phyloP scores from a whole-genome alignment of 2,797 vertebrate genomes.

The Brotula barbata region DNA sequence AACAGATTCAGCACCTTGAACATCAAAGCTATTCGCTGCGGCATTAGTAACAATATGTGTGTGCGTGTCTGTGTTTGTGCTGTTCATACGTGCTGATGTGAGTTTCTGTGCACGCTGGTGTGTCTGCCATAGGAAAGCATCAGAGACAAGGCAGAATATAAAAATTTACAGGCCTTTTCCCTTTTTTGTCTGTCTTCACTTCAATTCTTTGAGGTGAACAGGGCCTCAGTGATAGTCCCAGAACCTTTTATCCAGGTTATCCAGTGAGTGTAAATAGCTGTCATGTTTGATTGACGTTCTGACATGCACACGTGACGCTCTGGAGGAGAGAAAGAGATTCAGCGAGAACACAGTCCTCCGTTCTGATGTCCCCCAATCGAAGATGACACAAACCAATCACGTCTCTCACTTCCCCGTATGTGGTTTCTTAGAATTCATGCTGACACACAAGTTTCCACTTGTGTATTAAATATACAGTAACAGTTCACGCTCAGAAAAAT shows the following conservation, averaged over 20 bases:
- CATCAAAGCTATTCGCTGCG: constrained; percentile 69
- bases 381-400: too few relatives aligned
- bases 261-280: constrained; percentile 80
- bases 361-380: constrained; percentile 41
- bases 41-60: constrained; percentile 52
- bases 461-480: not conserved
- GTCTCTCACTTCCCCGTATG: constrained; percentile 20
- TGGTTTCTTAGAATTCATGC: constrained; percentile 33
- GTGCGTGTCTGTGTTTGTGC: constrained; percentile 43
- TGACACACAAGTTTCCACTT: constrained; percentile 22
- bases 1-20: constrained; percentile 72
- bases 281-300: constrained; percentile 82
- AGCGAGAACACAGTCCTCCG: constrained; percentile 40
- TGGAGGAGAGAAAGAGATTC: constrained; percentile 48
- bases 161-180: constrained; percentile 69
- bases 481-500: too few relatives aligned
- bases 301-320: constrained; percentile 68
- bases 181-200: constrained; percentile 72
- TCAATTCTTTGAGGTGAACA: constrained; percentile 67
- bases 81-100: constrained; percentile 33
- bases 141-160: constrained; percentile 69
- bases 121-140: constrained; percentile 59
- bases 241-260: constrained; percentile 77
- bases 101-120: constrained; percentile 28
- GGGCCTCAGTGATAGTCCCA: constrained; percentile 70